Percentiles rank a stretch among this genome's conserved stretches.
Evolutionary conservation across 2,888 invertebrate species (phyloP).

Genomic region (Argyresthia goedartella): DNA sequence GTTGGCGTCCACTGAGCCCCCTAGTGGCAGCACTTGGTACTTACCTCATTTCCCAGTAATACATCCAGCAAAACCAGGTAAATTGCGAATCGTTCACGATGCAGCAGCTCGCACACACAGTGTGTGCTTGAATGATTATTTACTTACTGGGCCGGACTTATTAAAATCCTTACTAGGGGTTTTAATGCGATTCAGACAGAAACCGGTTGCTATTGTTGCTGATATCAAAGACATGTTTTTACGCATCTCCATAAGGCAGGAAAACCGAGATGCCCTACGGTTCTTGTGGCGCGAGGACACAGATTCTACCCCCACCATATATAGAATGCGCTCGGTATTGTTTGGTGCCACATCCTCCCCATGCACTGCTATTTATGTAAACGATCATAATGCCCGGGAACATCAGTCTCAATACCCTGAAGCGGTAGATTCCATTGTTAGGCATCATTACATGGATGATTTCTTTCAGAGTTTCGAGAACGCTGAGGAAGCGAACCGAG

Average conservation of each 20-base stretch:
- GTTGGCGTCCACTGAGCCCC: background rate
- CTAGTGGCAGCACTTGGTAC: background rate
- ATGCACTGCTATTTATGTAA: background rate
- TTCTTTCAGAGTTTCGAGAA: background rate
- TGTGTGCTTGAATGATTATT: background rate
- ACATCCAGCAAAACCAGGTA: slow-evolving; percentile 4
- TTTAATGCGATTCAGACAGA: background rate
- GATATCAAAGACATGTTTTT: slow-evolving; percentile 10
- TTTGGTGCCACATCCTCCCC: slow-evolving; percentile 1
- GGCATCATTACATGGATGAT: background rate
- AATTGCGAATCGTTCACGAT: background rate
- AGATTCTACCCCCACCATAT: background rate
- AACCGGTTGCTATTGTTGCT: slow-evolving; percentile 3
- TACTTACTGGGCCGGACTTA: background rate
- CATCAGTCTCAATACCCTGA: background rate
- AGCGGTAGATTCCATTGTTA: background rate
- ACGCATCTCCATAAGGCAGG: slow-evolving; percentile 1
- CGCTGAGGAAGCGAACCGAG: background rate
- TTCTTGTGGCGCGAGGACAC: slow-evolving; percentile 4
- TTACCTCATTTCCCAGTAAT: background rate
- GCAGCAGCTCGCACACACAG: background rate
- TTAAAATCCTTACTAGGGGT: background rate
- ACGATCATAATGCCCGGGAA: background rate
- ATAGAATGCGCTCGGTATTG: background rate
- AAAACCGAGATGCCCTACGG: slow-evolving; percentile 1